Conservation (phyloP, 2,113 vertebrate species). For the Rhinolophus sinicus region DNA sequence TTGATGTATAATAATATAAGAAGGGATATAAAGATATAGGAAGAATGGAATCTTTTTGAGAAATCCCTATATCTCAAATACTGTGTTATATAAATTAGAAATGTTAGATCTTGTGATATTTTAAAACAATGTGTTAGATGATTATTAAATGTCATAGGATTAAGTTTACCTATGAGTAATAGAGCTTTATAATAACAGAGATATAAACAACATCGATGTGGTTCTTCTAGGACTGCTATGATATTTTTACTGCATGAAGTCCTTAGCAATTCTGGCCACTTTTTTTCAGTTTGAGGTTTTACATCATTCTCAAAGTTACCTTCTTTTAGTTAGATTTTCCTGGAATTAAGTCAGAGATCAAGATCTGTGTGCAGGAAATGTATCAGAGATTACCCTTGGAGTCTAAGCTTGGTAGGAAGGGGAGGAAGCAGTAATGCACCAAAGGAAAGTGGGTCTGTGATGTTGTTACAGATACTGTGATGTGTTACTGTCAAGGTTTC, state of each 20-base stretch:
- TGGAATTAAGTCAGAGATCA: not conserved
- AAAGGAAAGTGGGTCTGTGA: too few species aligned
- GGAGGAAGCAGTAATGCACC: not conserved
- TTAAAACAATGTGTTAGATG: not conserved
- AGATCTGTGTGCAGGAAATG: not conserved
- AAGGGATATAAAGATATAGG: not conserved
- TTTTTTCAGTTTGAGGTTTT: not conserved
- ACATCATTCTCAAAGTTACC: not conserved
- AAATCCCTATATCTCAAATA: too few species aligned
- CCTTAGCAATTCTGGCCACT: not conserved
- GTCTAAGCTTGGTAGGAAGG: not conserved
- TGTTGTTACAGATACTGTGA: not conserved
- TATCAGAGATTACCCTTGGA: not conserved
- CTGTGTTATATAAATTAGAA: not conserved
- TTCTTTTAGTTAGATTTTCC: not conserved
- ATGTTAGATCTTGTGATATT: not conserved
- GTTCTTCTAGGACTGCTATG: not conserved
- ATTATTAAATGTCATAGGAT: not conserved
- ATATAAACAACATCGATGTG: not conserved
- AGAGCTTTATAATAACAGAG: not conserved
- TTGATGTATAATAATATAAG: not conserved
- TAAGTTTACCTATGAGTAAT: not conserved
- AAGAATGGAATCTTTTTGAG: not conserved
- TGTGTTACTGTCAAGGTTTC: too few species aligned
- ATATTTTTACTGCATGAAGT: not conserved